phyloP scores from a whole-genome alignment of 37 sponge, comb jelly and placozoan genomes.

The Sycon ciliatum region DNA sequence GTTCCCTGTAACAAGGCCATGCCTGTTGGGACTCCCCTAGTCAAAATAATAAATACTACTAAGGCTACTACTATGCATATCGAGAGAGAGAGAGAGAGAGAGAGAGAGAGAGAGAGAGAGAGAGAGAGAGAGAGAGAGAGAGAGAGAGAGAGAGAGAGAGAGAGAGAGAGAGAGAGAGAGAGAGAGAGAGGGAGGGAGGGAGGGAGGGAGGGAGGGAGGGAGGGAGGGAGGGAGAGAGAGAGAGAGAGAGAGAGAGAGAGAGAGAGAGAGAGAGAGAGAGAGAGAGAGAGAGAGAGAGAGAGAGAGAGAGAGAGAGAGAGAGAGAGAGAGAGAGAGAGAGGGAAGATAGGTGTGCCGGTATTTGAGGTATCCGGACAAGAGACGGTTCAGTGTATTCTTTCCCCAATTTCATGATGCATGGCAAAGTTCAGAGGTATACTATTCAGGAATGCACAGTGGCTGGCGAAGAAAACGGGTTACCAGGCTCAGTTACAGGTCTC shows the following conservation, averaged over 20 bases:
- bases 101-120: neutral
- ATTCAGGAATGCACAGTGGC: no score
- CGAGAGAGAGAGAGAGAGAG: no score
- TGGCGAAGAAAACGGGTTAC: no score
- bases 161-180: neutral
- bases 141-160: neutral
- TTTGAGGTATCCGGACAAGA: neutral
- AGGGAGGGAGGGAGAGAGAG: neutral
- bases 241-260: neutral
- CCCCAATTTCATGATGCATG: no score
- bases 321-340: neutral
- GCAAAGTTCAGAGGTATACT: no score
- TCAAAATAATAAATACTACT: no score
- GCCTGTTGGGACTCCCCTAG: no score
- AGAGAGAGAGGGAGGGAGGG: neutral
- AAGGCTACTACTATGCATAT: no score
- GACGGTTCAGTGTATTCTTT: neutral
- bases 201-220: constrained; percentile 21
- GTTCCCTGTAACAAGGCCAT: no score
- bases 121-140: constrained; percentile 16
- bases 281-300: neutral
- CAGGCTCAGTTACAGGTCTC: no score
- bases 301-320: constrained; percentile 1
- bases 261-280: neutral
- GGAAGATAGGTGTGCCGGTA: neutral